Evolutionary conservation across 1,140 invertebrate genomes (phyloP).

Genomic region (Meloidogyne exigua): DNA sequence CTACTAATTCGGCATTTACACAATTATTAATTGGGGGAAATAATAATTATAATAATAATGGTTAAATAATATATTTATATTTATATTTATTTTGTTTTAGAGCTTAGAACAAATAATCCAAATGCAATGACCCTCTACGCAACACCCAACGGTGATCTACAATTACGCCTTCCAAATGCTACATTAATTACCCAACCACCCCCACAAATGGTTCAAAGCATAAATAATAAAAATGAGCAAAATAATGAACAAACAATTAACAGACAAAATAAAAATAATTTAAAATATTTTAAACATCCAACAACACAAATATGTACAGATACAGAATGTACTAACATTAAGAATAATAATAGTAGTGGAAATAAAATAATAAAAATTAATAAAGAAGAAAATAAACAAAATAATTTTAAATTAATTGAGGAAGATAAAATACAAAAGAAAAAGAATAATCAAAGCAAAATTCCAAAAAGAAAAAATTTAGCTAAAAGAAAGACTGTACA

Average conservation of each 20-base stretch:
- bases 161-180: background rate
- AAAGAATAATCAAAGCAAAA: background rate
- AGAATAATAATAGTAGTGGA: background rate
- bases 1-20: background rate
- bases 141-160: background rate
- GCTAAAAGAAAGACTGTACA: background rate
- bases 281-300: background rate
- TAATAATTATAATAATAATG: background rate
- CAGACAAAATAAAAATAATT: background rate
- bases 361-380: background rate
- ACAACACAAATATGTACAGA: background rate
- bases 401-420: background rate
- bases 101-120: background rate
- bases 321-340: background rate
- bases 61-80: background rate
- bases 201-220: background rate
- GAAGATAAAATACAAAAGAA: background rate
- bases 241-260: background rate
- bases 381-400: background rate
- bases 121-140: background rate
- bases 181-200: background rate
- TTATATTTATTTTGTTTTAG: background rate
- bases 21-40: background rate
- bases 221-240: background rate
- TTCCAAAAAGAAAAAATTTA: background rate